Evolutionary conservation across 2,888 invertebrate species (phyloP), one percentile per base, ranked within the genome.

Genomic region (Xanthorhoe designata): DNA sequence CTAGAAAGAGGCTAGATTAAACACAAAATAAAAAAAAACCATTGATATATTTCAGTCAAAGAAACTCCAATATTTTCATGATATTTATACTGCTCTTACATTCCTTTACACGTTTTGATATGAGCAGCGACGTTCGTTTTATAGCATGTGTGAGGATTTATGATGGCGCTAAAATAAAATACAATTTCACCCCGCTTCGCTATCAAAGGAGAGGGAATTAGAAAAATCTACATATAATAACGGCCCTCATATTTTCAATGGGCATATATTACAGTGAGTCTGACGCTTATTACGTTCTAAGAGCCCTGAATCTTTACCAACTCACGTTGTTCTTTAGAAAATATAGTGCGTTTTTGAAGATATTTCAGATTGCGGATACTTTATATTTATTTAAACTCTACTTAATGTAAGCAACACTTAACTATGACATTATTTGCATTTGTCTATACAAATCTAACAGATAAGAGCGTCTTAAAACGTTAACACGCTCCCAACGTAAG

Each of bases 141-240:
- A 86, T 81, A 82, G 76, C 75, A 76, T 79, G 78, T 80, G 75
- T 74, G 74, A 79, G 88, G 90, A 92, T 92, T 92, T 92, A 92
- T 87, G 88, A 79, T 75, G 75, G 78, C 81, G 85, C 88, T 89
- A 87, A 89, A 90, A 88, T 89, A 90, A 90, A 91, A 91, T 90
- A 91, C 88, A 90, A 88, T 92, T 90, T 89, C 87, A 86, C 86
- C 81, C 82, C 75, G 78, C 78, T 79, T 81, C 74, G 78, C 82
- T 81, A 80, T 79, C 76, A 79, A 73, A 75, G 75, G 80, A 75
- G 76, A 81, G 77, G 76, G 85, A 89, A 90, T 91, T 90, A 89
- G 84, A 89, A 89, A 87, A 87, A 88, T 89, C 86, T 90, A 87
- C 88, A 87, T 89, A 80, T 81, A 75, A 82, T 81, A 81, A 78